A percentile compares a stretch with the other conserved stretches of the same genome.
phyloP scores from a whole-genome alignment of 2,797 vertebrate genomes.

The Crenuchus spilurus region DNA sequence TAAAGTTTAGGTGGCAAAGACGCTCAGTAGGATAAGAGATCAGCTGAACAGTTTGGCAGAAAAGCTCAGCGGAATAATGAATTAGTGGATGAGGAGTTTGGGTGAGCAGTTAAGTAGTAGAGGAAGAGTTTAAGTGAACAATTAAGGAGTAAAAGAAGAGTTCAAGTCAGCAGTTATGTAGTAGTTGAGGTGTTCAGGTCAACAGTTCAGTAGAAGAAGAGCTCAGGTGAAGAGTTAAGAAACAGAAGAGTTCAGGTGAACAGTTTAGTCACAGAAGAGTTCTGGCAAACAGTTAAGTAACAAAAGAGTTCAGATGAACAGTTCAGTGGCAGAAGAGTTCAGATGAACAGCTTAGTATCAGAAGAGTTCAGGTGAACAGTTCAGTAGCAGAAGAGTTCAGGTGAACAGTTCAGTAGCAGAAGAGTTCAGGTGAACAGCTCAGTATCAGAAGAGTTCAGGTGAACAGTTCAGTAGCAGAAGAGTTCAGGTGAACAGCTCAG shows the following conservation, averaged over 20 bases:
- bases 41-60: not conserved
- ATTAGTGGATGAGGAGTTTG: not conserved
- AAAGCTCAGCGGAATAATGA: not conserved
- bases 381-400: not conserved
- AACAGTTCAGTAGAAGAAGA: not conserved
- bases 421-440: not conserved
- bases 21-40: too few species aligned
- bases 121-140: not conserved
- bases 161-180: too few species aligned
- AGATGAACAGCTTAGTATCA: not conserved
- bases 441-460: not conserved
- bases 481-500: not conserved
- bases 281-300: not conserved
- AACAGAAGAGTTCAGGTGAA: not conserved
- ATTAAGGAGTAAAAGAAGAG: not conserved
- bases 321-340: not conserved
- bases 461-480: too few species aligned
- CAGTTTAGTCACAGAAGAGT: not conserved
- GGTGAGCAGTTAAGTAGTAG: not conserved
- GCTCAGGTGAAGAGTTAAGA: not conserved
- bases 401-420: not conserved
- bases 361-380: not conserved
- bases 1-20: too few species aligned
- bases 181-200: too few species aligned
- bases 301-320: not conserved